Percentiles rank a stretch among this genome's conserved stretches.
These are phyloP conservation scores for Manacus vitellinus DNA, from an alignment of 2,113 vertebrate genomes.

Conservation along the genomic window DNA sequence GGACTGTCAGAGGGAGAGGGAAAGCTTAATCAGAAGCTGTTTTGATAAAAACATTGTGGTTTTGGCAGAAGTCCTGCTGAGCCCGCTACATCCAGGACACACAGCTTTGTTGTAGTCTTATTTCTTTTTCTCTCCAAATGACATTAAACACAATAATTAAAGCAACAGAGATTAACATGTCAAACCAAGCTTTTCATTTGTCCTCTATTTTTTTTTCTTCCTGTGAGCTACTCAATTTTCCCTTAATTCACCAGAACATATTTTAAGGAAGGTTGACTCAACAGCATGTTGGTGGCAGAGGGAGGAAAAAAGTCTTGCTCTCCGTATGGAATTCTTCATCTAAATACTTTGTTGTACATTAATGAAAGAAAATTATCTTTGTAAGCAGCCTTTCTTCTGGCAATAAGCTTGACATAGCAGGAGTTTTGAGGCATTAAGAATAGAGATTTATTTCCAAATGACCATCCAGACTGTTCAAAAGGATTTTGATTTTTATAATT, in stretches of 20 bases:
- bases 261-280: conserved; percentile 17
- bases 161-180: conserved; percentile 37
- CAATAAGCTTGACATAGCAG: conserved; percentile 24
- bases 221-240: not conserved
- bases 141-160: conserved; percentile 48
- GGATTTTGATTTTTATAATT: conserved; percentile 30
- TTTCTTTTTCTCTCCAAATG: not conserved
- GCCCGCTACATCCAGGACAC: not conserved
- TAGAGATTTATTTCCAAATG: conserved; percentile 33
- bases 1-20: not conserved
- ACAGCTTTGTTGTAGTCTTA: not conserved
- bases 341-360: not conserved
- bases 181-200: conserved; percentile 12
- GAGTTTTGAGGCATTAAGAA: not conserved
- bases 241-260: conserved; percentile 19
- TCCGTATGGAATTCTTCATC: conserved; percentile 1
- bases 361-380: conserved; percentile 45
- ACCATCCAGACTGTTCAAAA: conserved; percentile 10
- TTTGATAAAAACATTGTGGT: conserved; percentile 1
- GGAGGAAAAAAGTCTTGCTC: not conserved
- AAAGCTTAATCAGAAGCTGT: conserved; percentile 29
- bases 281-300: not conserved
- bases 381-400: conserved; percentile 46
- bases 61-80: conserved; percentile 34
- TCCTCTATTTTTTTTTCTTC: not conserved